Evolutionary conservation across 2,888 invertebrate species (phyloP), one percentile per base, ranked within the genome.

Genomic region (Dicycla oo): DNA sequence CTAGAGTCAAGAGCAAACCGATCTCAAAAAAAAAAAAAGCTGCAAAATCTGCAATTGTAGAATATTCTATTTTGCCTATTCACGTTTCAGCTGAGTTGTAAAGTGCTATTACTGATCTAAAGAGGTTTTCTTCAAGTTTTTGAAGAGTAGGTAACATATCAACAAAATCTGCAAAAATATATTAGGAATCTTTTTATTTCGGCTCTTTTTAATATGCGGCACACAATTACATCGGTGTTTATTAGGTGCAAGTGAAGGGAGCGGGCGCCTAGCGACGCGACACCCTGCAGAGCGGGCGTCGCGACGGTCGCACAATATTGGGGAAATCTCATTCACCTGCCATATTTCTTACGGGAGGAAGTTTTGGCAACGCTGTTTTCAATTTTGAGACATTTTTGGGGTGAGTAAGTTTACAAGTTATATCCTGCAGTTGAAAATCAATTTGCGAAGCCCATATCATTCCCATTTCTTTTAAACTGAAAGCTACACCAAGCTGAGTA

Each of bases 191-290:
- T 45, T 51, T 57, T 30, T 15, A 45, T 60, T 34, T 51, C 23
- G 57, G 34, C 43, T 23, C n/a, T 64, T 78, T 79, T 74, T 82
- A 73, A 80, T 85, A 85, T 76, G 60, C 54, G 57, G 63, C 71
- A 61, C 67, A 78, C 73, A 73, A 88, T 86, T 83, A 88, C 79
- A 69, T 61, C 77, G 82, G 88, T 89, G 88, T 88, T 90, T 87
- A 89, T 89, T 88, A 89, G 84, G 85, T 85, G 84, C 82, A 82
- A 86, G 84, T 78, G 73, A 75, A 86, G 84, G 84, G 77, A 73
- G 78, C 80, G 77, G 85, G 80, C 82, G 90, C 93, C 88, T 91
- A 90, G 93, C 93, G 89, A 93, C 94, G 75, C 80, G 81, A 34
- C 51, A 80, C 82, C 84, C 86, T 74, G 84, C 81, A 70, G 71